Conservation (phyloP, 2,797 vertebrate species). For the Scarus forsteni region DNA sequence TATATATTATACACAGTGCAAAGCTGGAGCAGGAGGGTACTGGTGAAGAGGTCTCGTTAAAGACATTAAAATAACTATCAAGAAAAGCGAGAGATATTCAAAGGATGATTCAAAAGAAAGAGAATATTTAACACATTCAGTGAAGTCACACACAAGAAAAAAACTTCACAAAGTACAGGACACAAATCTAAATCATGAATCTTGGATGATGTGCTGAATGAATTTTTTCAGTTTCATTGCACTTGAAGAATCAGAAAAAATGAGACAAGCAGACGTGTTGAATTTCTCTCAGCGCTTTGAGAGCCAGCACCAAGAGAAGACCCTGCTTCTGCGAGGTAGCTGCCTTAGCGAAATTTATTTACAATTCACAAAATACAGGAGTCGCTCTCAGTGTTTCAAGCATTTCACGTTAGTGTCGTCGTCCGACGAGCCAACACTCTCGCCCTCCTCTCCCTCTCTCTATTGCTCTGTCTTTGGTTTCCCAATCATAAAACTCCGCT, state of each 20-base stretch:
- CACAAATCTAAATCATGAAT: too few relatives aligned
- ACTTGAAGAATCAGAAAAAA: constrained; percentile 12
- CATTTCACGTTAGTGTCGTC: constrained; percentile 56
- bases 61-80: too few relatives aligned
- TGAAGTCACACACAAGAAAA: too few relatives aligned
- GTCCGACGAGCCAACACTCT: constrained; percentile 10
- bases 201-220: not conserved
- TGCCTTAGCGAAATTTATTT: constrained; percentile 79
- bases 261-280: constrained; percentile 16
- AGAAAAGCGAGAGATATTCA: too few relatives aligned
- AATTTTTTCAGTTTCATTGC: not conserved
- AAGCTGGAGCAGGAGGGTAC: too few relatives aligned
- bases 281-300: constrained; percentile 56
- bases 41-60: too few relatives aligned
- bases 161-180: too few relatives aligned
- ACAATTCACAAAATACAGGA: constrained; percentile 78
- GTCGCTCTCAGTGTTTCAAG: constrained; percentile 56
- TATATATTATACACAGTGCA: too few relatives aligned
- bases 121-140: too few relatives aligned
- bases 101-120: too few relatives aligned
- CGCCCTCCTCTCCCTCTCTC: not conserved
- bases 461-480: constrained; percentile 64
- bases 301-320: constrained; percentile 82
- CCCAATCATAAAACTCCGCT: constrained; percentile 32
- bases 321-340: constrained; percentile 85